phyloP scores from a whole-genome alignment of 2,113 vertebrate genomes.

The Actenoides lindsayi region DNA sequence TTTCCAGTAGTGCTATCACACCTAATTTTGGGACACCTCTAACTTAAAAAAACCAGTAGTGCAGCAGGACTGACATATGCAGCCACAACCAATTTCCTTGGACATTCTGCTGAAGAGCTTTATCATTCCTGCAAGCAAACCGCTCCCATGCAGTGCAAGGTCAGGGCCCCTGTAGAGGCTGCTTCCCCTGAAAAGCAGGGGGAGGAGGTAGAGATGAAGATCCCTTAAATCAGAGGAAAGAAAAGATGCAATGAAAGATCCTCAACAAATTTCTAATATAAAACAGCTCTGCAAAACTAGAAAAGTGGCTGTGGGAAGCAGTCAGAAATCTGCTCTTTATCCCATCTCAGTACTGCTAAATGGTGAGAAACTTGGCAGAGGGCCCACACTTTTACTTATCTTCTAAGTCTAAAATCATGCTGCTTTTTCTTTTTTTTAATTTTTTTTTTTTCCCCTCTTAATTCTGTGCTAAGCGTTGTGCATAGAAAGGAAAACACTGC shows the following conservation, averaged over 20 bases:
- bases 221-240: background rate
- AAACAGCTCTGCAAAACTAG: slow-evolving; percentile 24
- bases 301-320: slow-evolving; percentile 58
- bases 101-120: background rate
- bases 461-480: slow-evolving; percentile 20
- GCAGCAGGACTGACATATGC: background rate
- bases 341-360: slow-evolving; percentile 47
- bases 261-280: slow-evolving; percentile 37
- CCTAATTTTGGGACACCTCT: background rate
- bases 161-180: background rate
- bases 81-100: background rate
- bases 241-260: background rate
- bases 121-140: background rate
- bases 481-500: slow-evolving; percentile 58
- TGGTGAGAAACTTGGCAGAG: slow-evolving; percentile 65
- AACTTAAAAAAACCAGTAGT: background rate
- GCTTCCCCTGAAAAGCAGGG: background rate
- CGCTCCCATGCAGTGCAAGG: background rate
- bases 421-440: background rate
- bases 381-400: slow-evolving; percentile 54
- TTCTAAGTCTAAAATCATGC: slow-evolving; percentile 44
- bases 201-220: background rate
- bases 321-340: slow-evolving; percentile 64
- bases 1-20: background rate
- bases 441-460: background rate